Evolutionary conservation across 1,140 invertebrate species (phyloP), one percentile per base, ranked within the genome.

Genomic region (Bombus confusus): DNA sequence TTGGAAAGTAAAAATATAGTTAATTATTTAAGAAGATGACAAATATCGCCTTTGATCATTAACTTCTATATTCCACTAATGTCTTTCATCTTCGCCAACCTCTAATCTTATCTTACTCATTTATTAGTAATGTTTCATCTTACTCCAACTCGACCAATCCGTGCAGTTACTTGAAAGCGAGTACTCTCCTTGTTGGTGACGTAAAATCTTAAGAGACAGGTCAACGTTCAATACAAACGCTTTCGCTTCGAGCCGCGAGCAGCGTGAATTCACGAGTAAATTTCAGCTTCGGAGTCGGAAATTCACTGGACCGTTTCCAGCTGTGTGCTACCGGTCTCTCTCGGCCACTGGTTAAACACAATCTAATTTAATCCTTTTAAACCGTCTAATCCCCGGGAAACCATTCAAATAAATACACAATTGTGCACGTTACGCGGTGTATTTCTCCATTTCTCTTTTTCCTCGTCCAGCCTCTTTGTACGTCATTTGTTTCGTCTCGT

Each of bases 341-440:
- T 57, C n/a, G 78, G 28, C 66, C 66, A 68, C 84, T 80, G 78
- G 75, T 88, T 89, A 89, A 83, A 89, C 77, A 69, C 72, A 74
- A 86, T 86, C 87, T 89, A 86, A 89, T 86, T 88, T 66, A 89
- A 89, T 89, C 87, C 76, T 83, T 89, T 89, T 86, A 86, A 89
- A 86, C 73, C 80, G 59, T 89, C 72, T 89, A 86, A 89, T 89
- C 81, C 43, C 31, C n/a, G 62, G 52, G 80, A 86, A 80, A 88
- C 57, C 72, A 57, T 89, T 78, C 80, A 83, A 86, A 89, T 89
- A 89, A 88, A 89, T 88, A 89, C 88, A 86, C 47, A 77, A 83
- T 52, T 64, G 66, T 62, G 18, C n/a, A 68, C 68, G 66, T 74
- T 66, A 25, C 47, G n/a, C 39, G 62, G 25, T 31, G 31, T 34